Conservation (phyloP, 2,888 invertebrate species). For the Cataglyphis cursor region DNA sequence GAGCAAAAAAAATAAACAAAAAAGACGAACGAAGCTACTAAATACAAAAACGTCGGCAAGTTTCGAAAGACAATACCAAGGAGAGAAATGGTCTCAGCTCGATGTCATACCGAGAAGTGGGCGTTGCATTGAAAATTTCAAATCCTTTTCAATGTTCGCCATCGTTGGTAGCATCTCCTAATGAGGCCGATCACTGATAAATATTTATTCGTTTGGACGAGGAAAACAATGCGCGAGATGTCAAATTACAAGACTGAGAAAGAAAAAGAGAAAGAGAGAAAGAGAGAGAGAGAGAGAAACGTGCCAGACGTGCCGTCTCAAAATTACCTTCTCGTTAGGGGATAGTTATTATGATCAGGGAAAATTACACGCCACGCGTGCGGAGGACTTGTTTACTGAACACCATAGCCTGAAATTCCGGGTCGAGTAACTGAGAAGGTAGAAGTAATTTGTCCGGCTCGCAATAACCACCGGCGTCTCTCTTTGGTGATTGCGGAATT, state of each 20-base stretch:
- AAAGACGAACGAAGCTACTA: not conserved
- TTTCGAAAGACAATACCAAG: constrained; percentile 10
- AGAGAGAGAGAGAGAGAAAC: not conserved
- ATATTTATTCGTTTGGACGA: constrained; percentile 72
- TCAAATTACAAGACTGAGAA: constrained; percentile 60
- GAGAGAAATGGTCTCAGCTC: constrained; percentile 1
- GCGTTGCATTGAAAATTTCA: constrained; percentile 16
- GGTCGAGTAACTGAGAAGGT: constrained; percentile 48
- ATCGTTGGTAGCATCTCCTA: constrained; percentile 26
- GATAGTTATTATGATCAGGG: constrained; percentile 68
- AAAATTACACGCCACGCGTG: constrained; percentile 63
- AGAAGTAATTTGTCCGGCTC: constrained; percentile 62
- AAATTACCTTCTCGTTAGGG: constrained; percentile 68
- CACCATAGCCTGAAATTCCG: not conserved
- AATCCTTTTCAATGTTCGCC: constrained; percentile 65
- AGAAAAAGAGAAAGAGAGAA: not conserved
- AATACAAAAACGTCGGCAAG: constrained; percentile 18
- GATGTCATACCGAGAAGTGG: not conserved
- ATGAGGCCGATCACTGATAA: constrained; percentile 62
- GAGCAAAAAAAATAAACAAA: constrained; percentile 21
- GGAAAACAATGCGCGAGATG: constrained; percentile 66
- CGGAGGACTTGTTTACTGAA: constrained; percentile 58
- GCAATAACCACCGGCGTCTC: constrained; percentile 57
- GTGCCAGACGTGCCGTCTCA: constrained; percentile 48
- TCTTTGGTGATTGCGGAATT: constrained; percentile 61